phyloP scores from a whole-genome alignment of 2,888 invertebrate species.

The Chalcosyrphus nemorum region DNA sequence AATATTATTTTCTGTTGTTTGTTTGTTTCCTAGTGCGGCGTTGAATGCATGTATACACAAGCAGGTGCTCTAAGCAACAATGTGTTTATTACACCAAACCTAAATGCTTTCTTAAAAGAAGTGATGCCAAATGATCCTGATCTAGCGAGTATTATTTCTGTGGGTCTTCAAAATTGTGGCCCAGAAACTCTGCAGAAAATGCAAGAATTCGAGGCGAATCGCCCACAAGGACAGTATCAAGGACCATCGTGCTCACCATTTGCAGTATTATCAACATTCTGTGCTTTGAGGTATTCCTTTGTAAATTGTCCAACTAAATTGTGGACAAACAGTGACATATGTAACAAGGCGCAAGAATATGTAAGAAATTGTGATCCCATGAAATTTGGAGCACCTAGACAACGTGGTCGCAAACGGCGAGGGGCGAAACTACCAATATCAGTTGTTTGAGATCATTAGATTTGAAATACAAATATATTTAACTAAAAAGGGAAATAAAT shows the following conservation, averaged over 20 bases:
- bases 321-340: conserved; percentile 24
- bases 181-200: conserved; percentile 14
- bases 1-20: not conserved
- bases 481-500: too few species aligned
- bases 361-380: conserved; percentile 39
- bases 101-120: conserved; percentile 1
- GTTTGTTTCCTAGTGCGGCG: too few species aligned
- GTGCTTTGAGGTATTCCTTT: conserved; percentile 37
- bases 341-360: conserved; percentile 29
- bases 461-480: too few species aligned
- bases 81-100: not conserved
- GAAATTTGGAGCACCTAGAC: not conserved
- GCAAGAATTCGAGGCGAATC: conserved; percentile 22
- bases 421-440: not conserved
- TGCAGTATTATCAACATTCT: conserved; percentile 23
- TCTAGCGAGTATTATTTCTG: not conserved
- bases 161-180: conserved; percentile 21
- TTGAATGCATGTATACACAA: conserved; percentile 44
- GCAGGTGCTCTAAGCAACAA: conserved; percentile 24
- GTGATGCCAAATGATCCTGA: conserved; percentile 28
- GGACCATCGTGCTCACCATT: conserved; percentile 30
- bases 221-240: not conserved
- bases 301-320: conserved; percentile 34
- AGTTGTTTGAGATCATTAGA: not conserved
- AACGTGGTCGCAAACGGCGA: not conserved